Evolutionary conservation across 2,797 vertebrate genomes (phyloP).

Genomic region (Acanthurus lineatus): DNA sequence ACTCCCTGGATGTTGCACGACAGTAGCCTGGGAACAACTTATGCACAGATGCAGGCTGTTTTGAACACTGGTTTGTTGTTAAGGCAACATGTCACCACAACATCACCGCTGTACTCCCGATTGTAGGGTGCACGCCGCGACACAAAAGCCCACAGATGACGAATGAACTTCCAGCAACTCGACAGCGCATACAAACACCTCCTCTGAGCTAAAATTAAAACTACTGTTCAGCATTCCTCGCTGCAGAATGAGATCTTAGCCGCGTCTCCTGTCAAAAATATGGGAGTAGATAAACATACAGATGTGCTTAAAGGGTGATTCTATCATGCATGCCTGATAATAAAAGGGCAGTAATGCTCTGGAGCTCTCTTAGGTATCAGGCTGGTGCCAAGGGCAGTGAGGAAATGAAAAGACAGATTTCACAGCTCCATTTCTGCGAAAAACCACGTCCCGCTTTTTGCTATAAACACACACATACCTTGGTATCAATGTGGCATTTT

Average conservation of each 20-base stretch:
- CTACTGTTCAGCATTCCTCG: constrained; percentile 33
- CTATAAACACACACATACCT: constrained; percentile 3
- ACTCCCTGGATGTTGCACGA: constrained; percentile 36
- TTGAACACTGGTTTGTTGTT: constrained; percentile 48
- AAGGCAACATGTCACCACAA: constrained; percentile 46
- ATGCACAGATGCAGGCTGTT: constrained; percentile 45
- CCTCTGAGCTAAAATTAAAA: constrained; percentile 51
- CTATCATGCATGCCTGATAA: constrained; percentile 11
- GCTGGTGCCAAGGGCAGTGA: not conserved
- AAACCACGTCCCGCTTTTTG: constrained; percentile 29
- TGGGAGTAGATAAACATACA: constrained; percentile 22
- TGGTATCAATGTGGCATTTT: not conserved
- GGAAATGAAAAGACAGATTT: constrained; percentile 44
- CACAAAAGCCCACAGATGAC: constrained; percentile 30
- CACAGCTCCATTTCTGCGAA: constrained; percentile 31
- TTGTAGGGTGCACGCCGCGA: constrained; percentile 37
- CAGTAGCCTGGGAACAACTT: constrained; percentile 42
- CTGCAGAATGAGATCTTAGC: not conserved
- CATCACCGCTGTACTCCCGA: constrained; percentile 29
- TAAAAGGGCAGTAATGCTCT: constrained; percentile 32
- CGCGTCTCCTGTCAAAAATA: constrained; percentile 1
- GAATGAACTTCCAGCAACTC: constrained; percentile 23
- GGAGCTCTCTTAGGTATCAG: not conserved
- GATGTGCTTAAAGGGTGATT: constrained; percentile 15
- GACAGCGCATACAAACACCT: constrained; percentile 11